phyloP scores from a whole-genome alignment of 2,888 invertebrate genomes.

The Cerceris rybyensis region DNA sequence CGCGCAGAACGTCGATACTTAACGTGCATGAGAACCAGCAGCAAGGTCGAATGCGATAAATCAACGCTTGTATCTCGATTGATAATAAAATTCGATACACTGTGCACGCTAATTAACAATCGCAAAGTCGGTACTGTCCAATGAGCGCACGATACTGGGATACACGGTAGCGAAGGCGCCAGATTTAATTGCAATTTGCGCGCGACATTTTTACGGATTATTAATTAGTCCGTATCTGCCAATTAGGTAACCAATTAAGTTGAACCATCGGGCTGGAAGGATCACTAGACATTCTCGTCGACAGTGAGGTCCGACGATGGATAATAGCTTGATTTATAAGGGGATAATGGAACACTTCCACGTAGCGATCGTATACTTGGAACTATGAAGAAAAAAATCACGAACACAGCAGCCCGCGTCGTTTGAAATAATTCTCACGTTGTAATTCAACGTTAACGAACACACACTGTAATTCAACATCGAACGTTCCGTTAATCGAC shows the following conservation, averaged over 20 bases:
- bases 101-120: slow-evolving; percentile 45
- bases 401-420: neutral
- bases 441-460: slow-evolving; percentile 27
- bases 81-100: slow-evolving; percentile 18
- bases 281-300: slow-evolving; percentile 49
- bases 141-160: slow-evolving; percentile 11
- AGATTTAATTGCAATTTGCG: slow-evolving; percentile 64
- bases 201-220: slow-evolving; percentile 58
- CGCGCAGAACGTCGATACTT: too few relatives aligned
- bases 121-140: slow-evolving; percentile 23
- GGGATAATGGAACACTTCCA: slow-evolving; percentile 37
- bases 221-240: slow-evolving; percentile 58
- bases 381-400: neutral
- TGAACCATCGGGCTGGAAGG: slow-evolving; percentile 46
- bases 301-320: slow-evolving; percentile 5
- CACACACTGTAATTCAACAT: slow-evolving; percentile 2
- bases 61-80: neutral
- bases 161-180: neutral
- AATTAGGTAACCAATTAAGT: slow-evolving; percentile 65
- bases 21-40: too few relatives aligned
- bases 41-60: too few relatives aligned
- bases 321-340: slow-evolving; percentile 50
- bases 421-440: neutral
- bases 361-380: neutral
- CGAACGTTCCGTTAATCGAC: slow-evolving; percentile 25